Evolutionary conservation across 2,888 invertebrate species (phyloP), one percentile per base, ranked within the genome.

Genomic region (Pristionchus japonicus): DNA sequence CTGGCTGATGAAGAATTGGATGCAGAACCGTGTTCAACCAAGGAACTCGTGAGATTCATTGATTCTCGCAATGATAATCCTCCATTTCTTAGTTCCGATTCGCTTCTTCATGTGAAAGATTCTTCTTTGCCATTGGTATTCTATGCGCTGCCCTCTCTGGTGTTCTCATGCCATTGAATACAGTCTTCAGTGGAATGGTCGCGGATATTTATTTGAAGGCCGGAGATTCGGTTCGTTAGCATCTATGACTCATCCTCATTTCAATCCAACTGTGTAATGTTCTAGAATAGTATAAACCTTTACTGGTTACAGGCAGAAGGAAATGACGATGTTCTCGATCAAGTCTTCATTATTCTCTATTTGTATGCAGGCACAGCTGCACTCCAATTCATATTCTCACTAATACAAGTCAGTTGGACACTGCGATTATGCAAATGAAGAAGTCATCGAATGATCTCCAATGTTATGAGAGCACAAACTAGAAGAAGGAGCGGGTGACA

Each of bases 331-430:
- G 89, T 90, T 43, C 49, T 90, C 15, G 37, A 88, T 31, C 61
- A 67, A 43, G 89, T 89, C 34, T 57, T 89, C 23, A 17, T 74
- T 0, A 64, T 89, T 31, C 87, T 89, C n/a, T 88, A 89, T 34
- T 77, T 84, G 43, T 89, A 89, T 27, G 85, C 88, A 31, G 88
- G 82, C 13, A 88, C 86, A 7, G 89, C 89, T 74, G 87, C 89
- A 43, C 70, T 90, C 11, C 67, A 89, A 52, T 61, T 90, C 31
- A 61, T 89, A n/a, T 83, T 89, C n/a, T 89, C 89, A 3, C 31
- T 90, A 2, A 86, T 89, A 11, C 87, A 89, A 84, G 89, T 88
- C 34, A 49, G 40, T 88, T n/a, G 23, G 61, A 31, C 57, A 57
- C 37, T 70, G 31, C 6, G 27, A 34, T 37, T 83, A 83, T 83